These are phyloP conservation scores for Sardina pilchardus DNA, from an alignment of 2,113 vertebrate species.

Conservation along the genomic window DNA sequence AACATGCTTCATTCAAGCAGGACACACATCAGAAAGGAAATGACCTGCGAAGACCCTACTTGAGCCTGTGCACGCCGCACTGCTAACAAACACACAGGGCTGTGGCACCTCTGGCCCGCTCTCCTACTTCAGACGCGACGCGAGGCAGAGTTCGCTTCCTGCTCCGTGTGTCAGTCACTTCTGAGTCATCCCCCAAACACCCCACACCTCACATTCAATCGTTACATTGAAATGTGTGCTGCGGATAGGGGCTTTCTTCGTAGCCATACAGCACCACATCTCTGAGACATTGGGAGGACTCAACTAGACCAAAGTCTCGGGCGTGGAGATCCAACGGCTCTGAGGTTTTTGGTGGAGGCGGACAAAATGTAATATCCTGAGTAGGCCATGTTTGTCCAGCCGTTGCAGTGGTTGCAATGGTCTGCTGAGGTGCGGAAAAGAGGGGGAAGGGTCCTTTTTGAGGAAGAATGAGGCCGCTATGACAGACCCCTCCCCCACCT, in stretches of 20 bases:
- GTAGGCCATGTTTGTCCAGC: conserved; percentile 29
- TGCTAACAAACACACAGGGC: not conserved
- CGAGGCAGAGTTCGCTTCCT: not conserved
- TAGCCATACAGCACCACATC: not conserved
- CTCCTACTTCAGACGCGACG: not conserved
- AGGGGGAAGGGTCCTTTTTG: conserved; percentile 41
- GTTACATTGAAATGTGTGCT: not conserved
- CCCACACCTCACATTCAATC: not conserved
- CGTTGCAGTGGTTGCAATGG: conserved; percentile 46
- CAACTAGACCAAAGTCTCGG: not conserved
- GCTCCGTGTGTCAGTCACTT: not conserved
- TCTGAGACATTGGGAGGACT: not conserved
- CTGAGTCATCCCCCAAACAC: not conserved
- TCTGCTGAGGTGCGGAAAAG: conserved; percentile 45
- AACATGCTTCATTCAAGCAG: not conserved
- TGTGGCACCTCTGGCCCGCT: not conserved
- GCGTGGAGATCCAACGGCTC: not conserved
- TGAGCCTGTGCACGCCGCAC: not conserved
- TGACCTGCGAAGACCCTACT: not conserved
- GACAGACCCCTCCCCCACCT: conserved; percentile 58
- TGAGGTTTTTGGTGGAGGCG: conserved; percentile 36
- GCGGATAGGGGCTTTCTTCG: not conserved
- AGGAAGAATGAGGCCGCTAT: conserved; percentile 41
- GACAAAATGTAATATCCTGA: conserved; percentile 39
- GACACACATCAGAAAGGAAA: not conserved